Conservation (phyloP, 2,113 vertebrate genomes). For the Cyprinodon variegatus region DNA sequence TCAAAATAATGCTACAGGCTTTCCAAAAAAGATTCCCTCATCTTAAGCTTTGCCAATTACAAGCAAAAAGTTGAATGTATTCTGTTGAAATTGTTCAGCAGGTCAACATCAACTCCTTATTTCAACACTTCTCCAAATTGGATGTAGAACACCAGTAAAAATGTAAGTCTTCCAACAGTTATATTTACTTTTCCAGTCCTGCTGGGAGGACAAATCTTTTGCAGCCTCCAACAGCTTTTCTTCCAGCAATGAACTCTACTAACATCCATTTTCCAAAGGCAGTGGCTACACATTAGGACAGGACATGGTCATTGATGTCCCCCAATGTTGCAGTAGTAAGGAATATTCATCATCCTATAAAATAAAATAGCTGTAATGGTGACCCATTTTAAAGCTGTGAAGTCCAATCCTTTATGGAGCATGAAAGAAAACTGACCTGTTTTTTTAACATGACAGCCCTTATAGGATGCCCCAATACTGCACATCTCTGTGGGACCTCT, state of each 20-base stretch:
- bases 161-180: no score
- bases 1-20: no score
- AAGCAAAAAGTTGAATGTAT: background rate
- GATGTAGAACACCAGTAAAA: no score
- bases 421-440: constrained; percentile 21
- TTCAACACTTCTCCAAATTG: no score
- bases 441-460: constrained; percentile 51
- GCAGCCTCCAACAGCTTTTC: no score
- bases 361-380: background rate
- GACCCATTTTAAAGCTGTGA: background rate
- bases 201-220: no score
- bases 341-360: constrained; percentile 41
- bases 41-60: no score
- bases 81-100: no score
- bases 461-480: constrained; percentile 47
- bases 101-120: no score
- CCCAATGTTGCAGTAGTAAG: constrained; percentile 44
- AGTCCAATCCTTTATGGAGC: background rate
- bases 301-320: constrained; percentile 38
- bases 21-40: no score
- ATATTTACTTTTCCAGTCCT: no score
- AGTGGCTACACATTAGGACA: constrained; percentile 15
- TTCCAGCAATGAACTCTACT: no score
- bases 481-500: constrained; percentile 49
- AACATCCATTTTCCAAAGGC: background rate